phyloP scores from a whole-genome alignment of 2,888 invertebrate species.

The Calameuta pallipes region DNA sequence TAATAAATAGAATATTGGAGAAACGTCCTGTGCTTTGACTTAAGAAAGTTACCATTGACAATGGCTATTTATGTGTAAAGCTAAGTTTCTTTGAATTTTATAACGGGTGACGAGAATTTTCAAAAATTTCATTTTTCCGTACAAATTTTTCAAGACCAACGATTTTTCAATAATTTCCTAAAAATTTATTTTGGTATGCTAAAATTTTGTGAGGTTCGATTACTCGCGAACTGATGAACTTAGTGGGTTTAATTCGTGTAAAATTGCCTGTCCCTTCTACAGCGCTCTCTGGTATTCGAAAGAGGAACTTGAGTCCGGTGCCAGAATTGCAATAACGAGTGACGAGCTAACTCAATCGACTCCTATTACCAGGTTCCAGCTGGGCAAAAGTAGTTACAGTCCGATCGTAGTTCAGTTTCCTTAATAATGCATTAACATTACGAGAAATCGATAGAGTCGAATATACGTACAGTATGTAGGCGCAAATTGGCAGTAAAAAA shows the following conservation, averaged over 20 bases:
- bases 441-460: not conserved
- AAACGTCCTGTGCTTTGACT: not conserved
- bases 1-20: not conserved
- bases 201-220: not conserved
- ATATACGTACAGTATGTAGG: not conserved
- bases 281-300: not conserved
- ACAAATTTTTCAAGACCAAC: not conserved
- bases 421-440: not conserved
- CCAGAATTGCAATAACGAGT: conserved; percentile 20
- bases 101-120: not conserved
- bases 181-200: not conserved
- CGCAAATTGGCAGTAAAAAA: not conserved
- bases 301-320: not conserved
- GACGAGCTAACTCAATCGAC: conserved; percentile 21
- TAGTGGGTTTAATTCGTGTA: not conserved
- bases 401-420: not conserved
- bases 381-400: conserved; percentile 19
- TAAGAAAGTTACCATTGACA: not conserved
- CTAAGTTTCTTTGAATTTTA: not conserved
- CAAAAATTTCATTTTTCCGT: not conserved
- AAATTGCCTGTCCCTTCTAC: not conserved
- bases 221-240: not conserved
- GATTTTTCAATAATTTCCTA: not conserved
- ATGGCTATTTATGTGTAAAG: not conserved
- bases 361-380: not conserved